phyloP scores from a whole-genome alignment of 2,113 vertebrate genomes.

The Jaculus jaculus region DNA sequence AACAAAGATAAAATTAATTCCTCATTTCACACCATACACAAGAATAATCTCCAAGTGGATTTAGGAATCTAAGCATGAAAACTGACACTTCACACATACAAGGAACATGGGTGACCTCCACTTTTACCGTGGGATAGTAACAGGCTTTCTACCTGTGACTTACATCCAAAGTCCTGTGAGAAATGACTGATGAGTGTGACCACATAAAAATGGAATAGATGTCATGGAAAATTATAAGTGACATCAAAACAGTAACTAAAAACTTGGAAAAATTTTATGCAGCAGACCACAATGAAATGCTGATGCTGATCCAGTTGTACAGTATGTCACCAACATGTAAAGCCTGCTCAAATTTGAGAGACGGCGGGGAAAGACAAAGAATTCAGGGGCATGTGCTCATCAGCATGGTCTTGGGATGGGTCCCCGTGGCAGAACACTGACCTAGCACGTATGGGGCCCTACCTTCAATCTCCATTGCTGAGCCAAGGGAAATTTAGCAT shows the following conservation, averaged over 20 bases:
- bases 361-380: too few species aligned
- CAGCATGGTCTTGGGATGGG: too few species aligned
- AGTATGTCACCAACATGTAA: background rate
- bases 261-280: background rate
- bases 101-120: background rate
- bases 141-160: background rate
- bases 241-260: background rate
- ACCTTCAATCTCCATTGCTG: too few species aligned
- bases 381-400: background rate
- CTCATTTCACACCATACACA: background rate
- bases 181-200: background rate
- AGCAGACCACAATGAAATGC: background rate
- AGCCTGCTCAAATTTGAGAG: too few species aligned
- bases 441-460: too few species aligned
- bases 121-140: rapidly evolving
- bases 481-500: background rate
- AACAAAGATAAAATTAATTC: slow-evolving; percentile 19
- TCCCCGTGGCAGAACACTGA: too few species aligned
- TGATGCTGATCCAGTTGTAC: rapidly evolving
- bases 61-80: background rate
- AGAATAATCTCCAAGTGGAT: background rate
- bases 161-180: background rate
- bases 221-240: too few species aligned
- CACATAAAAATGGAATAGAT: background rate
- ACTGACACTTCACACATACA: background rate